phyloP scores from a whole-genome alignment of 1,140 invertebrate genomes.

The Penaeus chinensis region DNA sequence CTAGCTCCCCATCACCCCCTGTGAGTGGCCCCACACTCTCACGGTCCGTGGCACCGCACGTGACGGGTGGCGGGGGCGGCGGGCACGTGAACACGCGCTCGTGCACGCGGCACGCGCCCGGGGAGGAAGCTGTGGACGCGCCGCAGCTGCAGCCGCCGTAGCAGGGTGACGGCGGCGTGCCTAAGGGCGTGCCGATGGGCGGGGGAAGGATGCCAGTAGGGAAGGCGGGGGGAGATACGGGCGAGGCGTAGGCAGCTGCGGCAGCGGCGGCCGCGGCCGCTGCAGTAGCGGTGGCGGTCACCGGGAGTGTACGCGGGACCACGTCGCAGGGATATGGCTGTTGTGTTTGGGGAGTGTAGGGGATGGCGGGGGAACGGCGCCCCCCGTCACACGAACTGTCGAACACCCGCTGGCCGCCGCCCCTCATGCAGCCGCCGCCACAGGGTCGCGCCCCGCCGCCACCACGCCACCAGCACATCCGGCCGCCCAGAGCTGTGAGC shows the following conservation, averaged over 20 bases:
- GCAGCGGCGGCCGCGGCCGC: slow-evolving; percentile 22
- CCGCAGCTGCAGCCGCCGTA: slow-evolving; percentile 55
- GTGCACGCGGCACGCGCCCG: slow-evolving; percentile 59
- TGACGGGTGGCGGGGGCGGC: slow-evolving; percentile 53
- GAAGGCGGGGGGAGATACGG: slow-evolving; percentile 53
- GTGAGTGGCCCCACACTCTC: slow-evolving; percentile 69
- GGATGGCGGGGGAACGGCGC: slow-evolving; percentile 43
- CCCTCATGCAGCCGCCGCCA: slow-evolving; percentile 55
- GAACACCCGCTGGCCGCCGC: slow-evolving; percentile 54
- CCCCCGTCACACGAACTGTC: slow-evolving; percentile 48
- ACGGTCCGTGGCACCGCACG: slow-evolving; percentile 53
- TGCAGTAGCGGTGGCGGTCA: slow-evolving; percentile 27
- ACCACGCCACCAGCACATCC: slow-evolving; percentile 27
- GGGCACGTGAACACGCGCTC: slow-evolving; percentile 57
- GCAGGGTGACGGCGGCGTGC: slow-evolving; percentile 65
- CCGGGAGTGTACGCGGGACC: slow-evolving; percentile 37
- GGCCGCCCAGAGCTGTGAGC: slow-evolving; percentile 21
- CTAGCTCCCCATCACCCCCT: slow-evolving; percentile 66
- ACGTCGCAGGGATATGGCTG: slow-evolving; percentile 45
- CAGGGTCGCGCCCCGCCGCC: slow-evolving; percentile 45
- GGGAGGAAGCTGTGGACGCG: slow-evolving; percentile 52
- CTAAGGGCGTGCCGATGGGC: slow-evolving; percentile 66
- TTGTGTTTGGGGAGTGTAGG: slow-evolving; percentile 6
- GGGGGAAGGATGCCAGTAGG: slow-evolving; percentile 65
- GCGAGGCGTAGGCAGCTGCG: slow-evolving; percentile 44